phyloP scores from a whole-genome alignment of 92 coral and sea anemone genomes.

The Zoanthus sociatus region DNA sequence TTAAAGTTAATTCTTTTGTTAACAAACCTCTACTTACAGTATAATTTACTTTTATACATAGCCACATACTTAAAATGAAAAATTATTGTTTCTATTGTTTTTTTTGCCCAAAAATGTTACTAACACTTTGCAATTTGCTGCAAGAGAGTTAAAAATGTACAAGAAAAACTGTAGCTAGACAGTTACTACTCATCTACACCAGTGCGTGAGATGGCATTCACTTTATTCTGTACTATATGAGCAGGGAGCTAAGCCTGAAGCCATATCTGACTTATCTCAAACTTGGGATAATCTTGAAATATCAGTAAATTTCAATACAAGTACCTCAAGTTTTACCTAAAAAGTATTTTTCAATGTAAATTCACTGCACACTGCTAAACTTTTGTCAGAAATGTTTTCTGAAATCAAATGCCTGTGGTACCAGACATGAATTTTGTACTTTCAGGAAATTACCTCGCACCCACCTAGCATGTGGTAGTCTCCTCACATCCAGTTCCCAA shows the following conservation, averaged over 20 bases:
- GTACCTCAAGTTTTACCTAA: neutral
- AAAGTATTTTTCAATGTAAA: neutral
- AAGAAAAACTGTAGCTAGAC: neutral
- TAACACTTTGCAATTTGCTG: neutral
- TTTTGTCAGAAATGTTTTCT: neutral
- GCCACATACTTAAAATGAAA: neutral
- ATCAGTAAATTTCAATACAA: neutral
- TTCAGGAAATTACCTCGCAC: neutral
- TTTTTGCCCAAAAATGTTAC: neutral
- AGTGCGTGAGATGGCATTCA: neutral
- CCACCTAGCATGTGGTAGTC: neutral
- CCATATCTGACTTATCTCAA: neutral
- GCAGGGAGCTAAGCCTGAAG: neutral
- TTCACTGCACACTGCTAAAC: neutral
- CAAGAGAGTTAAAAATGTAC: neutral
- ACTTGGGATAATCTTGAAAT: neutral
- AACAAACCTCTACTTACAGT: neutral
- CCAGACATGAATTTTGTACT: neutral
- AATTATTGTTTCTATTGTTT: neutral
- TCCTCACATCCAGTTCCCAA: neutral
- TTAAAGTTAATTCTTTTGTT: neutral
- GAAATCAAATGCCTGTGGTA: neutral
- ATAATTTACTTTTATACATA: neutral
- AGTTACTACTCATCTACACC: neutral
- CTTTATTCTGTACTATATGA: neutral